A percentile compares a stretch with the other conserved stretches of the same genome.
Conservation (phyloP, 2,113 vertebrate genomes). For the Puma concolor region DNA sequence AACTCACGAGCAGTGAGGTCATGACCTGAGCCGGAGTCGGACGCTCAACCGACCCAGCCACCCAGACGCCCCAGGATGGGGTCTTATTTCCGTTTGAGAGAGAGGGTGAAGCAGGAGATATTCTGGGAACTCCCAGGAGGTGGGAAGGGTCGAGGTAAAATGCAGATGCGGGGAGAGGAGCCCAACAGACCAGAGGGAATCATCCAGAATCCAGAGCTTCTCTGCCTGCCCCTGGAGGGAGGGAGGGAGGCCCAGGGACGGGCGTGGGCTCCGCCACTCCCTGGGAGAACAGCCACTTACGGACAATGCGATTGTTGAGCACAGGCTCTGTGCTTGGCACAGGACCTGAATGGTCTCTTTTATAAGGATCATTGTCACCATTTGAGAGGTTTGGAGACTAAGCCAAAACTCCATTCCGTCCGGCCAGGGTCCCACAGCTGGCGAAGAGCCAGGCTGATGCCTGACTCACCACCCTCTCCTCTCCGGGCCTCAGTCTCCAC, state of each 20-base stretch:
- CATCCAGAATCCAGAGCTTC: no score
- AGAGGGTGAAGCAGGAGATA: background rate
- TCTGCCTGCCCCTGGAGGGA: background rate
- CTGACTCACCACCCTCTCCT: background rate
- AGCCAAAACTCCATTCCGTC: background rate
- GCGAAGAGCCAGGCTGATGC: background rate
- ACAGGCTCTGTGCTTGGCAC: background rate
- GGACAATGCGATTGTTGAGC: background rate
- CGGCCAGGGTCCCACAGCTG: background rate
- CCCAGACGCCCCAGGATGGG: no score
- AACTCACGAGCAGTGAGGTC: no score
- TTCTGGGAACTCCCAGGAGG: background rate
- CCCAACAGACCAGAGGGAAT: background rate
- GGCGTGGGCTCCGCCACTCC: background rate
- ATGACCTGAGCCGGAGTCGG: no score
- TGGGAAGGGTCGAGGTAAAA: background rate
- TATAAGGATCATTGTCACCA: background rate
- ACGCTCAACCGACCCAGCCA: no score
- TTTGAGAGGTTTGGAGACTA: background rate
- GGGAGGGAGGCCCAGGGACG: background rate
- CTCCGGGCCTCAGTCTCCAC: background rate
- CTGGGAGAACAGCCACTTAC: background rate
- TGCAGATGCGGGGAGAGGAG: no score
- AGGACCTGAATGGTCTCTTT: fast-evolving
- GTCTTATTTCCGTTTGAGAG: background rate